Conservation (phyloP, 2,113 vertebrate genomes). For the Xiphophorus maculatus region DNA sequence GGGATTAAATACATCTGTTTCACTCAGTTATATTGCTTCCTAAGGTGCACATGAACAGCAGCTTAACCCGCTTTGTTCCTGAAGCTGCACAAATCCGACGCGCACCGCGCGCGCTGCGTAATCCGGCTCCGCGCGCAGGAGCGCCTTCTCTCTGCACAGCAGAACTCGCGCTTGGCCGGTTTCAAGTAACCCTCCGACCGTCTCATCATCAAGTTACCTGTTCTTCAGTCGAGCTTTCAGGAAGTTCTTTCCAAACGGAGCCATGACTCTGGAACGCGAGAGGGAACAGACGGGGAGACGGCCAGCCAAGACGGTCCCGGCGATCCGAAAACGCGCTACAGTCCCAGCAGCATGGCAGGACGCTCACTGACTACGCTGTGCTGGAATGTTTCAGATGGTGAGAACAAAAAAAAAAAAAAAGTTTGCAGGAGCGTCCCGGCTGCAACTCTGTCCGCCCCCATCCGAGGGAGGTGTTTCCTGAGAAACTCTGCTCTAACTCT, state of each 20-base stretch:
- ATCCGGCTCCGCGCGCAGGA: not conserved
- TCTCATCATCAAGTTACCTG: slow-evolving; percentile 80
- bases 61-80: not conserved
- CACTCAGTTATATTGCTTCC: not conserved
- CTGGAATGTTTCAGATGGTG: not conserved
- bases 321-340: slow-evolving; percentile 26
- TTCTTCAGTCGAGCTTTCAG: slow-evolving; percentile 90
- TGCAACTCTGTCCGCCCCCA: slow-evolving; percentile 51
- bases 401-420: not conserved
- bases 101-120: slow-evolving; percentile 8
- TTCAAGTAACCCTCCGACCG: slow-evolving; percentile 5
- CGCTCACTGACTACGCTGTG: slow-evolving; percentile 4
- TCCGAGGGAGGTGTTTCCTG: slow-evolving; percentile 56
- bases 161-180: slow-evolving; percentile 11
- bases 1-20: not conserved
- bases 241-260: slow-evolving; percentile 92
- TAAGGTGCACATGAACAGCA: not conserved
- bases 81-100: not conserved
- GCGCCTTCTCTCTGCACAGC: not conserved
- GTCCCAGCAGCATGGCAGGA: slow-evolving; percentile 59
- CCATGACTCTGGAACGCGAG: slow-evolving; percentile 78
- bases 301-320: not conserved
- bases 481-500: slow-evolving; percentile 42
- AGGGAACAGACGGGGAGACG: not conserved
- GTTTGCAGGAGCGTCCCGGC: slow-evolving; percentile 40